phyloP scores from a whole-genome alignment of 2,797 vertebrate genomes.

The Tapera naevia region DNA sequence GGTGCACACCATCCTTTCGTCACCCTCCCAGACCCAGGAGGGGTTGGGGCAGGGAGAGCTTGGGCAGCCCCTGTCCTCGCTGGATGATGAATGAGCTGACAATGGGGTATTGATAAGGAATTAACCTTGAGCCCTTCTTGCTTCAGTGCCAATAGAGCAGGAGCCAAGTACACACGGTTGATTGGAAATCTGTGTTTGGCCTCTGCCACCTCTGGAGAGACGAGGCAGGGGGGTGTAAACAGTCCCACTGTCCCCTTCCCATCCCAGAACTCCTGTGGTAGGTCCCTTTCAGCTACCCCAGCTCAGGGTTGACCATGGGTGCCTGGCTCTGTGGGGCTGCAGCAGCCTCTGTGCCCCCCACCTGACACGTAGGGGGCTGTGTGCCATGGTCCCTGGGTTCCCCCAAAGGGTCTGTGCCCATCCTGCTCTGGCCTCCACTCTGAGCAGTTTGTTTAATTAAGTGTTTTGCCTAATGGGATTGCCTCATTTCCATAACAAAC shows the following conservation, averaged over 20 bases:
- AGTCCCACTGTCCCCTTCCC: neutral
- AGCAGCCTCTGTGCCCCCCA: neutral
- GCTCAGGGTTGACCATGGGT: neutral
- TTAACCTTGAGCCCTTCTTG: constrained; percentile 81
- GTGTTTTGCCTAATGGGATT: constrained; percentile 77
- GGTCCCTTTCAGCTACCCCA: neutral
- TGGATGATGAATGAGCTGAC: constrained; percentile 82
- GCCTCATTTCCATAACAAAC: constrained; percentile 80
- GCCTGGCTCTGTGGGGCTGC: neutral
- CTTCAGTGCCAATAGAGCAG: constrained; percentile 72
- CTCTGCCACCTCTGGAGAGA: neutral
- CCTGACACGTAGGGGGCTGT: neutral
- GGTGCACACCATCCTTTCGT: accelerated
- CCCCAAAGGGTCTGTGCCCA: neutral
- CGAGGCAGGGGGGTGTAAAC: neutral
- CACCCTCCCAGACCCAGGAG: neutral
- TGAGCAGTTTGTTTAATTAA: constrained; percentile 77
- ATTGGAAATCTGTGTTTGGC: constrained; percentile 68
- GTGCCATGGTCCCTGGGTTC: neutral
- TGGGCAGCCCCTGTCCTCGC: constrained; percentile 60
- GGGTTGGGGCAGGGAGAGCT: neutral
- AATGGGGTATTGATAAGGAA: constrained; percentile 83
- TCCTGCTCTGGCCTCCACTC: constrained; percentile 16
- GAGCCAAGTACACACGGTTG: constrained; percentile 65
- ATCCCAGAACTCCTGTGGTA: accelerated